Base-by-base conservation (phyloP, 2,113 vertebrate genomes). In the Trematomus loennbergii region DNA sequence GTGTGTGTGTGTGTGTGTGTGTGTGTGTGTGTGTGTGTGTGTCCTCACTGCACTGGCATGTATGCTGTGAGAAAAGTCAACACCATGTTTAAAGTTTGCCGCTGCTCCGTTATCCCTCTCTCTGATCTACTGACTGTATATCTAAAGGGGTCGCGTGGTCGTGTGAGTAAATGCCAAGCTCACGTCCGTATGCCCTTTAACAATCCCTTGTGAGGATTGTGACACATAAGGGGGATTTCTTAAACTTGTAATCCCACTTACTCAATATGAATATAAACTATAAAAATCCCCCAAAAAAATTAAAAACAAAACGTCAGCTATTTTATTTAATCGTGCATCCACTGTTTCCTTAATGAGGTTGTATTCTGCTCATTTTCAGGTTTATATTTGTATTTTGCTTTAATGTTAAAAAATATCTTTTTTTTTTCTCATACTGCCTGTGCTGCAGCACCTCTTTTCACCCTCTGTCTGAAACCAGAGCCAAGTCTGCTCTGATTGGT, bases 71-170 rank as follows among this genome's bases (percentile, higher is more conserved):
- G 85, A 89, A 88, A 83, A 92, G 79, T 88, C 87, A 90, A 90
- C 88, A 91, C 77, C 53, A 89, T 92, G 72, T 90, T 88, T 89
- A 72, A 92, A 76, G 82, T 87, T 89, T 81, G 82, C 82, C 67
- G 50, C 59, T 13, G 46, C 49, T 74, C 75, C 9, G 65, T 25
- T n/a, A 75, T 82, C 87, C 87, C 54, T 48, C 33, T 46, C 66
- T 55, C 40, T 75, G 76, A 84, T 88, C 82, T 72, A 25, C 55
- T 5, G 58, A 77, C 89, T 82, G 85, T 78, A 85, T 71, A 71
- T 84, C 75, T 18, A 78, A 81, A 46, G 11, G 36, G 73, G 72
- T 78, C 20, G 54, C 81, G n/a, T 48, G 79, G 79, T 75, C 36
- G 29, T 79, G 75, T 79, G 84, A 83, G 85, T 88, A 88, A 93